Percentiles rank a stretch among this genome's conserved stretches.
Conservation (phyloP, 2,888 invertebrate species). For the Uropetala carovei region DNA sequence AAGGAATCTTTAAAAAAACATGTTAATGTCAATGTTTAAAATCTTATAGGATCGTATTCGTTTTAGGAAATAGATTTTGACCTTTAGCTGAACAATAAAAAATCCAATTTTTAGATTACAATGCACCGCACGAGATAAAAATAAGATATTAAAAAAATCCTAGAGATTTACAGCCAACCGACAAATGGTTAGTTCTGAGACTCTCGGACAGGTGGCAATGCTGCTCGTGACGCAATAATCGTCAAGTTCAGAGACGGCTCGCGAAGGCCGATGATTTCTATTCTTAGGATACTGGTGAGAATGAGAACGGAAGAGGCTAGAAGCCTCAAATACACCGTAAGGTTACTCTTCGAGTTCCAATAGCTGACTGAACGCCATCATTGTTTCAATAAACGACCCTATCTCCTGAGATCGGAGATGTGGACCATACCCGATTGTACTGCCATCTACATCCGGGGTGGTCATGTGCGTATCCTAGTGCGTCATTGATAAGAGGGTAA, state of each 20-base stretch:
- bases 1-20: no score
- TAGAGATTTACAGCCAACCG: no score
- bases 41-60: no score
- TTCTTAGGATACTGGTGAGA: neutral
- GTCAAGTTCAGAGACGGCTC: neutral
- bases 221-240: constrained; percentile 2
- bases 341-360: neutral
- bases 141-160: no score
- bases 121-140: no score
- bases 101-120: no score
- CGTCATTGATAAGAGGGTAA: neutral
- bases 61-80: no score
- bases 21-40: no score
- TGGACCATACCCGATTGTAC: neutral
- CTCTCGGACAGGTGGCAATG: neutral
- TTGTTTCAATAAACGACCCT: neutral
- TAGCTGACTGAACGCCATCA: neutral
- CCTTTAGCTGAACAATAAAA: no score
- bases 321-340: neutral
- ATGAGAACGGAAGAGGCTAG: neutral
- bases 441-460: neutral
- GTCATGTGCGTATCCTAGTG: no score
- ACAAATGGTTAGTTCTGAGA: neutral
- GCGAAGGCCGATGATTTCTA: constrained; percentile 32
- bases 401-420: neutral